Conservation (phyloP, 2,797 vertebrate genomes). For the Scolopax rusticola region DNA sequence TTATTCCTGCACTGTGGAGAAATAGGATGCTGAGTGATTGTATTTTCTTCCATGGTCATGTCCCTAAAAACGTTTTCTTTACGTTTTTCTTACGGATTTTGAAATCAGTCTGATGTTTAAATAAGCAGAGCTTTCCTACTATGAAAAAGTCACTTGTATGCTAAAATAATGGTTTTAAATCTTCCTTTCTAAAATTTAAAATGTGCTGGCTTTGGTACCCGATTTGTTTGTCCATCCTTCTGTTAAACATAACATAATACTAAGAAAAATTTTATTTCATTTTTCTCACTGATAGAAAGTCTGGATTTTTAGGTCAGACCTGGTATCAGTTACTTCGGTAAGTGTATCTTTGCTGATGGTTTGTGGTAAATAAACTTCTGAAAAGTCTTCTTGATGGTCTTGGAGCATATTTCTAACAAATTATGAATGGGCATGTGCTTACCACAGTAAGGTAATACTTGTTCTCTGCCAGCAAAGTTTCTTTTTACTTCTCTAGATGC, state of each 20-base stretch:
- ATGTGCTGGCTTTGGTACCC: neutral
- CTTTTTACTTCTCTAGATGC: neutral
- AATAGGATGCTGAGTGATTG: neutral
- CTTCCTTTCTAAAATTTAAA: neutral
- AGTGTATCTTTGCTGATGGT: neutral
- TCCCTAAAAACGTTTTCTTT: neutral
- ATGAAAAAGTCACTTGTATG: accelerated
- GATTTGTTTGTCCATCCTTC: neutral
- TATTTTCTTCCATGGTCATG: neutral
- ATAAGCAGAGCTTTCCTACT: neutral
- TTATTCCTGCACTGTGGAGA: neutral
- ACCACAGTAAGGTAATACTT: neutral
- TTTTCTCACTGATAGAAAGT: neutral
- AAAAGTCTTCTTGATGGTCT: neutral
- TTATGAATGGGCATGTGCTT: accelerated
- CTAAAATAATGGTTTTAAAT: neutral
- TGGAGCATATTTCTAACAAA: neutral
- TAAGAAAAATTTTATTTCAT: neutral
- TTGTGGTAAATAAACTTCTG: neutral
- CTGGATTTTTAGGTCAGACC: neutral
- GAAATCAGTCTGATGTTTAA: neutral
- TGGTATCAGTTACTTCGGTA: neutral
- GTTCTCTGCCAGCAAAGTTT: neutral
- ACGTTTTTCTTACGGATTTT: neutral
- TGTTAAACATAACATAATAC: neutral